Evolutionary conservation across 2,797 vertebrate genomes (phyloP).

Genomic region (Erpetoichthys calabaricus): DNA sequence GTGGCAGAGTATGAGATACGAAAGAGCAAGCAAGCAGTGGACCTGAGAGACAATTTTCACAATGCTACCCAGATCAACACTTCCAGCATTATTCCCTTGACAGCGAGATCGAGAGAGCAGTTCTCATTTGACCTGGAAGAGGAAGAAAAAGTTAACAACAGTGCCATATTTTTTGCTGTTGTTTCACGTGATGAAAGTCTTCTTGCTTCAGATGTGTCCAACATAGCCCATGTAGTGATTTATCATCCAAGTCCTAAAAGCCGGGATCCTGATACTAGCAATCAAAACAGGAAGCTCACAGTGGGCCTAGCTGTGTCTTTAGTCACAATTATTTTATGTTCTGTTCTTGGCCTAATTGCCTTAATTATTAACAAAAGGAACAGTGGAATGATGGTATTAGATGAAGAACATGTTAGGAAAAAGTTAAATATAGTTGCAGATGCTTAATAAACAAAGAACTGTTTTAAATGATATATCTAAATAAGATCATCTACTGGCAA

Average conservation of each 20-base stretch:
- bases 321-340: too few relatives aligned
- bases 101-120: conserved; percentile 25
- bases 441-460: too few relatives aligned
- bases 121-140: conserved; percentile 26
- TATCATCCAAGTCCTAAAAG: conserved; percentile 18
- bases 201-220: conserved; percentile 30
- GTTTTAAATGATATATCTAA: too few relatives aligned
- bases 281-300: too few relatives aligned
- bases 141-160: conserved; percentile 21
- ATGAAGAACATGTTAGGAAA: too few relatives aligned
- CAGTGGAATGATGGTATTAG: too few relatives aligned
- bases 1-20: conserved; percentile 26
- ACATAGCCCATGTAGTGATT: conserved; percentile 29
- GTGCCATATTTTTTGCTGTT: conserved; percentile 28
- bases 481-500: too few relatives aligned
- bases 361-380: too few relatives aligned
- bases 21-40: conserved; percentile 22
- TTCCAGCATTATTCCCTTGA: conserved; percentile 19
- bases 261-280: not conserved
- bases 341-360: too few relatives aligned
- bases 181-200: conserved; percentile 23
- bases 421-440: too few relatives aligned
- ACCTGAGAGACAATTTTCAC: conserved; percentile 29
- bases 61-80: conserved; percentile 23
- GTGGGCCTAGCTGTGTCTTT: too few relatives aligned